phyloP scores from a whole-genome alignment of 2,113 vertebrate species.

The Orycteropus afer region DNA sequence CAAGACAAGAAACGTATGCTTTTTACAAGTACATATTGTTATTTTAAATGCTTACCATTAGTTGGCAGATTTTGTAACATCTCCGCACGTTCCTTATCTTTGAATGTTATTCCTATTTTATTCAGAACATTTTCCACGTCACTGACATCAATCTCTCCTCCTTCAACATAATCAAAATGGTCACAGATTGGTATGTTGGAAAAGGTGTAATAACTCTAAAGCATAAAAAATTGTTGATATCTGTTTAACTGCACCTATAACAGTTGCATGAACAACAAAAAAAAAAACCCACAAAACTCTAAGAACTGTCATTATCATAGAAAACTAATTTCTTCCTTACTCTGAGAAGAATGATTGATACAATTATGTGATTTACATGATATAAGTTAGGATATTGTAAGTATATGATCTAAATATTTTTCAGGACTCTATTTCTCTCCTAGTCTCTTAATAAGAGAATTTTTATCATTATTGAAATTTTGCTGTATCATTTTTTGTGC shows the following conservation, averaged over 20 bases:
- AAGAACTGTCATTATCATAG: not conserved
- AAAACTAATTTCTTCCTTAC: not conserved
- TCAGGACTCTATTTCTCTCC: not conserved
- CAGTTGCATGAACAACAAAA: not conserved
- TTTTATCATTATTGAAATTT: not conserved
- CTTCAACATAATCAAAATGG: conserved; percentile 29
- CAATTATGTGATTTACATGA: not conserved
- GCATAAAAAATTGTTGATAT: not conserved
- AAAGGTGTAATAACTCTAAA: not conserved
- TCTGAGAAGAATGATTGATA: not conserved
- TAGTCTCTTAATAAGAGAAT: not conserved
- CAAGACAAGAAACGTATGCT: not conserved
- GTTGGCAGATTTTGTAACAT: not conserved
- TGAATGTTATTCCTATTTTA: conserved; percentile 17
- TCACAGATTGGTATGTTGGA: not conserved
- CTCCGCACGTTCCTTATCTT: not conserved
- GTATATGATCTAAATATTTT: not conserved
- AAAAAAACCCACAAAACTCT: not conserved
- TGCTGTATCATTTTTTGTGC: not conserved
- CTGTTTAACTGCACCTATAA: not conserved
- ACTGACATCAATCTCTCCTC: not conserved
- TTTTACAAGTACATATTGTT: not conserved
- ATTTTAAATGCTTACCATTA: conserved; percentile 41
- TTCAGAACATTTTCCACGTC: not conserved
- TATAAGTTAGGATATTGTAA: not conserved